Evolutionary conservation across 2,797 vertebrate species (phyloP), one percentile per base, ranked within the genome.

Genomic region (Loris lydekkerianus): DNA sequence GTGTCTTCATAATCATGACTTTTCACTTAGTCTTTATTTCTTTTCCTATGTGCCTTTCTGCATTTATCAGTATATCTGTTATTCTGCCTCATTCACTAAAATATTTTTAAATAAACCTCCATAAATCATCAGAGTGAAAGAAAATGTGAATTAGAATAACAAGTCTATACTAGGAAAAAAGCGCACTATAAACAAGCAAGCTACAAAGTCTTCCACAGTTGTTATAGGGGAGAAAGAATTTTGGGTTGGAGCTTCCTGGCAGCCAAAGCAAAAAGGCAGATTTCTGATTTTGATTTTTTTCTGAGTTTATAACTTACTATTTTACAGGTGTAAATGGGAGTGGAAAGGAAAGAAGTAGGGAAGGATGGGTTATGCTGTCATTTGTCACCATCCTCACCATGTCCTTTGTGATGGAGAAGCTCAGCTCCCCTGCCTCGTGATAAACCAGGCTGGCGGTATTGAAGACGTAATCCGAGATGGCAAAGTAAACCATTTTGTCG

Each of bases 401-500:
- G 40, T 98, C 88, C 8, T 98, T 95, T 0, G 98, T 98, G 97
- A 98, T 76, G 18, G 97, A 94, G 0, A 98, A 98, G 93, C 97
- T 96, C 89, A 98, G 91, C 0, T 86, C 95, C 20, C 98, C 98
- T 0, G 97, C 97, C 11, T 94, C 0, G 0, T 98, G 92, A 95
- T 98, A 98, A 40, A 97, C 96, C 2, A 95, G 63, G 76, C 98
- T 18, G 0, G 98, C 98, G 0, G 98, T 98, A 95, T 98, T 99
- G 97, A 99, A 98, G 97, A 98, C 97, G 6, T 98, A 98, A 46
- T 98, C 97, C 14, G 98, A 98, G 94, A 96, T 70, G 21, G 97
- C 98, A 1, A 99, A 98, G 95, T 98, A 99, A 97, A 98, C 96
- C 98, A 99, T 99, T 61, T 72, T 97, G 31, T 83, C 69, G 0